Conservation (phyloP, 2,113 vertebrate species). For the Labeo rohita region DNA sequence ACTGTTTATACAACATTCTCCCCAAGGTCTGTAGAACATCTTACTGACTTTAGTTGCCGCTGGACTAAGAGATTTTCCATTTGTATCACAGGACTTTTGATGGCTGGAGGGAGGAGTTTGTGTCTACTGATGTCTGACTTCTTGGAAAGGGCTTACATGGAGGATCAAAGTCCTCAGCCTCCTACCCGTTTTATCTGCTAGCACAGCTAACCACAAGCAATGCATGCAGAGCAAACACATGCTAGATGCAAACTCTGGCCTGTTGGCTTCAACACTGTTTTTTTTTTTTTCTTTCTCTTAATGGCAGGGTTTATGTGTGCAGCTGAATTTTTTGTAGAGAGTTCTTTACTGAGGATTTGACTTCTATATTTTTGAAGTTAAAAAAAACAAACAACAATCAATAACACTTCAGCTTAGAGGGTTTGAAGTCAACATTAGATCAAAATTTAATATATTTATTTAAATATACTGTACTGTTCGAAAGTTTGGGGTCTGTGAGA, state of each 20-base stretch:
- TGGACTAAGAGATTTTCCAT: slow-evolving; percentile 43
- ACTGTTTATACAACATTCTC: slow-evolving; percentile 41
- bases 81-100: slow-evolving; percentile 44
- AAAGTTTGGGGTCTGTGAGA: too few relatives aligned
- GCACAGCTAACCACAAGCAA: slow-evolving; percentile 52
- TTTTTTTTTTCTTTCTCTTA: neutral
- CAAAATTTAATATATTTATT: neutral
- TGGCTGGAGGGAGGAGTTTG: slow-evolving; percentile 33
- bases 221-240: slow-evolving; percentile 51
- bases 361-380: neutral
- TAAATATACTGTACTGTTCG: neutral
- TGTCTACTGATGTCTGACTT: slow-evolving; percentile 54
- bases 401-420: neutral
- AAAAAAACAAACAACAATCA: neutral
- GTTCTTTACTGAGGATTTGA: neutral
- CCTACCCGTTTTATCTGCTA: slow-evolving; percentile 54
- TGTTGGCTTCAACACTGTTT: slow-evolving; percentile 25
- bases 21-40: slow-evolving; percentile 18
- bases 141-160: slow-evolving; percentile 53
- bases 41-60: slow-evolving; percentile 21
- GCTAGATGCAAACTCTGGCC: slow-evolving; percentile 32
- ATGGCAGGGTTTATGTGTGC: slow-evolving; percentile 10
- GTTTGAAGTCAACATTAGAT: neutral
- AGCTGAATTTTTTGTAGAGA: neutral
- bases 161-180: slow-evolving; percentile 51